Conservation (phyloP, 2,888 invertebrate genomes). For the Thera britannica region DNA sequence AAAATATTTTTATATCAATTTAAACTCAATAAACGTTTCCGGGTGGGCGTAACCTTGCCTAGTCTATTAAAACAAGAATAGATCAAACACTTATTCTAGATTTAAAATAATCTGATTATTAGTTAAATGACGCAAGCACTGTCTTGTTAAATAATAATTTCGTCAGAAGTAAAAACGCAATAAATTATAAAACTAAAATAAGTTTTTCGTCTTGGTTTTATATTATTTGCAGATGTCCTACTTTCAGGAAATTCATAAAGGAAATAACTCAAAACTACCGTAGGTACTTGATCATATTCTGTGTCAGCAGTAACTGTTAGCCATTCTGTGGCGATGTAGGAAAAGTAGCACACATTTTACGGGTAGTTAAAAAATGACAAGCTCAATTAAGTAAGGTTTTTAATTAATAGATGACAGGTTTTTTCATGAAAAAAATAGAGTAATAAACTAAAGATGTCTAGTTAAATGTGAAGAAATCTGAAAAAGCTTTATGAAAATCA, state of each 20-base stretch:
- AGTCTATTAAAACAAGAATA: conserved; percentile 20
- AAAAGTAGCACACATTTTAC: conserved; percentile 31
- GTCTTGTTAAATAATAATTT: conserved; percentile 21
- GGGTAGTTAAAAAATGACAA: conserved; percentile 41
- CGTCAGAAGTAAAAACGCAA: conserved; percentile 1
- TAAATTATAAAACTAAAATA: conserved; percentile 23
- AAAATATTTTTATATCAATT: conserved; percentile 6
- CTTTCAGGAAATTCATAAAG: conserved; percentile 18
- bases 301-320: conserved; percentile 9
- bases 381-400: conserved; percentile 32
- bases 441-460: neutral
- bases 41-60: conserved; percentile 21
- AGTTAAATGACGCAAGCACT: conserved; percentile 30
- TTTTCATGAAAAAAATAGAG: conserved; percentile 4
- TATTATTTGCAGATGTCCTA: conserved; percentile 16
- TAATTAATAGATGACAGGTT: conserved; percentile 17
- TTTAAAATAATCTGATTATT: conserved; percentile 14
- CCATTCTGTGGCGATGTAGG: conserved; percentile 3
- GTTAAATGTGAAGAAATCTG: neutral
- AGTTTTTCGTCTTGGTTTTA: neutral
- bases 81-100: conserved; percentile 20
- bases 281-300: conserved; percentile 2
- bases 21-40: conserved; percentile 18
- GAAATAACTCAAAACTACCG: neutral
- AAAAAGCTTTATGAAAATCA: too few relatives aligned